Evolutionary conservation across 2,797 vertebrate genomes (phyloP).

Genomic region (Thripadectes ignobilis): DNA sequence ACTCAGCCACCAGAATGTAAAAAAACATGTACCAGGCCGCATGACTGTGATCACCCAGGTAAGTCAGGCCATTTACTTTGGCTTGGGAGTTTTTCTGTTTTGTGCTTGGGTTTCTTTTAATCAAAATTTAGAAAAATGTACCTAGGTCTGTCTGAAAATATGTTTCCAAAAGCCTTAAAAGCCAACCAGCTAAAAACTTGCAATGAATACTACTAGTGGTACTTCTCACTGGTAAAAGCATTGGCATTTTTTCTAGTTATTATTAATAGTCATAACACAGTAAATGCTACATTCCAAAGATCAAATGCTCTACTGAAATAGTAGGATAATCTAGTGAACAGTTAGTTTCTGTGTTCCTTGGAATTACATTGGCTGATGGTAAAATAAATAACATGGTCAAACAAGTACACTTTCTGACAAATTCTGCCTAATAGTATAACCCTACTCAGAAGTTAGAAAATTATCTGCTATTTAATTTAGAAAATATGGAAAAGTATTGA

Average conservation of each 20-base stretch:
- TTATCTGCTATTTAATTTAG: background rate
- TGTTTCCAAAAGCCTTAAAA: background rate
- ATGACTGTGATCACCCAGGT: constrained; percentile 97
- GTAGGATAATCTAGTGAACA: background rate
- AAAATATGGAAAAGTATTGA: background rate
- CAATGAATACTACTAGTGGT: background rate
- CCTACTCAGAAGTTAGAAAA: background rate
- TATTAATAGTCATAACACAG: background rate
- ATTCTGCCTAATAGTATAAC: background rate
- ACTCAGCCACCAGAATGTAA: constrained; percentile 96
- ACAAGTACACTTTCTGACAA: background rate
- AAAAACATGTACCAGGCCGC: constrained; percentile 87
- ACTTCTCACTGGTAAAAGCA: background rate
- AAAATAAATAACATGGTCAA: background rate
- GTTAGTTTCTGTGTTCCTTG: background rate
- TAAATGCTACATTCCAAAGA: background rate
- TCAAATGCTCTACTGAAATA: background rate
- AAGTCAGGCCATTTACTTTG: background rate
- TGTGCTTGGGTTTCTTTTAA: background rate
- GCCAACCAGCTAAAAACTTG: background rate
- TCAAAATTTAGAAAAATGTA: background rate
- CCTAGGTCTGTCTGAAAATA: background rate
- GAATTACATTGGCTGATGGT: background rate
- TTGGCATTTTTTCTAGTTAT: accelerated
- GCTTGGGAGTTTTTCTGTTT: accelerated